A percentile compares a stretch with the other conserved stretches of the same genome.
phyloP scores from a whole-genome alignment of 2,113 vertebrate genomes.

The Lethenteron reissneri region DNA sequence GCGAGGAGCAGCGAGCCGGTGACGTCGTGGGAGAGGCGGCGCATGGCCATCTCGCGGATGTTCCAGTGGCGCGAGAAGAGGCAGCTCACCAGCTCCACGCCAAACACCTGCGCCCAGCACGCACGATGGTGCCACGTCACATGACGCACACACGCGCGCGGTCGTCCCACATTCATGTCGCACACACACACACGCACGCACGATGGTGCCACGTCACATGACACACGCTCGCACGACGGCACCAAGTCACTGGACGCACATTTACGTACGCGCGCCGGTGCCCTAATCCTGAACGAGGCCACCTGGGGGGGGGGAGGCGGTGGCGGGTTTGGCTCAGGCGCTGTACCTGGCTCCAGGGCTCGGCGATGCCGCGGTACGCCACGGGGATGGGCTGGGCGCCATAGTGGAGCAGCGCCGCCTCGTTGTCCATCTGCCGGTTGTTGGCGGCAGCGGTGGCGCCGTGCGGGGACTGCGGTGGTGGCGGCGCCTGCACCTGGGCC shows the following conservation, averaged over 20 bases:
- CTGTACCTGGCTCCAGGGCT: slow-evolving; percentile 2
- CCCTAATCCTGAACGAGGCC: too few relatives aligned
- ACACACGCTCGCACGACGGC: too few relatives aligned
- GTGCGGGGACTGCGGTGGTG: background rate
- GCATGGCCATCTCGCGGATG: background rate
- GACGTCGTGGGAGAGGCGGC: slow-evolving; percentile 5
- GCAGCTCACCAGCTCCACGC: background rate
- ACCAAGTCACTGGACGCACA: too few relatives aligned
- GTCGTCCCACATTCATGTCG: too few relatives aligned
- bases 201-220: too few relatives aligned
- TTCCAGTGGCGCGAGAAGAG: slow-evolving; percentile 2
- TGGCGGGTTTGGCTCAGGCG: too few relatives aligned
- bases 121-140: too few relatives aligned
- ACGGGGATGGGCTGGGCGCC: background rate
- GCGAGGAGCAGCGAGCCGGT: background rate
- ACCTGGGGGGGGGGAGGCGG: too few relatives aligned
- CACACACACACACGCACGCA: too few relatives aligned
- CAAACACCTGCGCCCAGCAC: background rate
- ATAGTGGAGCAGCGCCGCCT: background rate
- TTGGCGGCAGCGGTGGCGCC: background rate
- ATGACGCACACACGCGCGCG: too few relatives aligned
- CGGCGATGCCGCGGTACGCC: slow-evolving; percentile 1
- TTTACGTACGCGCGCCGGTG: too few relatives aligned
- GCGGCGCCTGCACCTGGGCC: slow-evolving; percentile 2
- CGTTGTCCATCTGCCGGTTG: background rate